These are phyloP conservation scores for Nephila pilipes DNA, from an alignment of 1,140 invertebrate genomes.

Conservation along the genomic window DNA sequence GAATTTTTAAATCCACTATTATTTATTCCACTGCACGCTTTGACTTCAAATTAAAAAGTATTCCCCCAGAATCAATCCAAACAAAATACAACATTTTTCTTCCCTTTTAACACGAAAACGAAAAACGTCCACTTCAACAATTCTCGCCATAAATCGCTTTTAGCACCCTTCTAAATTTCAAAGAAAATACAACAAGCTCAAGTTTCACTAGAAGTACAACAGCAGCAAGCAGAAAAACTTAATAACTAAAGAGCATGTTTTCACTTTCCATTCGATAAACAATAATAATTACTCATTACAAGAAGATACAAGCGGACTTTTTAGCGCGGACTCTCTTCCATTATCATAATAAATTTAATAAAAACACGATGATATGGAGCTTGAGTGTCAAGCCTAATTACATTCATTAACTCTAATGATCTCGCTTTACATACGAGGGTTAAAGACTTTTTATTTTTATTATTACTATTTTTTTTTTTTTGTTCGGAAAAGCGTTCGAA, in stretches of 20 bases:
- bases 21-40: too few relatives aligned
- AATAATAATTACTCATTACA: conserved; percentile 45
- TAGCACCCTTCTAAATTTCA: not conserved
- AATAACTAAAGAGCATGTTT: conserved; percentile 16
- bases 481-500: not conserved
- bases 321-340: not conserved
- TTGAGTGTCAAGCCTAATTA: conserved; percentile 59
- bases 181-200: not conserved
- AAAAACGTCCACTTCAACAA: not conserved
- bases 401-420: conserved; percentile 71
- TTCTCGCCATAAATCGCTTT: not conserved
- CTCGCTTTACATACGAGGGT: conserved; percentile 28
- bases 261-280: conserved; percentile 37
- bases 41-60: too few relatives aligned
- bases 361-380: conserved; percentile 33
- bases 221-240: not conserved
- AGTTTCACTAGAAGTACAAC: not conserved
- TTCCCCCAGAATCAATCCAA: too few relatives aligned
- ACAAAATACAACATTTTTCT: too few relatives aligned
- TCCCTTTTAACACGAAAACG: not conserved
- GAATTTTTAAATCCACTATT: too few relatives aligned
- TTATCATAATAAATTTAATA: conserved; percentile 54
- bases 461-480: conserved; percentile 17
- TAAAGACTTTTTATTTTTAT: too few relatives aligned
- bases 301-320: conserved; percentile 14